Base-by-base conservation (phyloP, 1,140 invertebrate genomes). In the Bombus sibiricus region DNA sequence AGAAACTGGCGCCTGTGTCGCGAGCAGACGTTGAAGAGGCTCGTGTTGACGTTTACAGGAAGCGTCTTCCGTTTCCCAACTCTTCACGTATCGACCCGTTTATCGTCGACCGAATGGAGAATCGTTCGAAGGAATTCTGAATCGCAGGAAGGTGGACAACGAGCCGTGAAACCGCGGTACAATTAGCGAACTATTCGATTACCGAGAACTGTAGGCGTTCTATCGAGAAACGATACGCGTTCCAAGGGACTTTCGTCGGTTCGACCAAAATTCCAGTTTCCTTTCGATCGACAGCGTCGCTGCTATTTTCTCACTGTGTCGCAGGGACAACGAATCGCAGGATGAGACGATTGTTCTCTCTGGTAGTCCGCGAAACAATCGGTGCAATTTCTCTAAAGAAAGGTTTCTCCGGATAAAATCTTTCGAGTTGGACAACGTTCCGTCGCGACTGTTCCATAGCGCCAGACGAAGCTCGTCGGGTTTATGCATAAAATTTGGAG, bases 101-200 rank as follows among this genome's bases (percentile, higher is more conserved):
- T 64, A 47, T 32, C 71, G 41, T 12, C 39, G 28, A 10, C 41
- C 34, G 12, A 53, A 53, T 32, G 59, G 72, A 47, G 72, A 57
- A 39, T 25, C n/a, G 28, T 64, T 82, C 5, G 81, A 75, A 39
- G 43, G 72, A 83, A 64, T 82, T 75, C 71, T 41, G n/a, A 10
- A 41, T 25, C 12, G 53, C 6, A 34, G n/a, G 2, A 62, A 74
- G 57, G 62, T 43, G 47, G 53, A 32, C 39, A 41, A 62, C 39
- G 57, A 68, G 22, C 37, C 34, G 59, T 62, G 72, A 74, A 74
- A 82, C 80, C 53, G 57, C 53, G 39, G 68, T 22, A 18, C 59
- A 25, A 83, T 81, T 81, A 81, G 12, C 32, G 62, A 68, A 47
- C 28, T 10, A 28, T 47, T 79, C 71, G 80, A 57, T 76, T 47